These are phyloP conservation scores for Drosophila phalerata DNA, from an alignment of 2,888 invertebrate genomes.

Conservation along the genomic window DNA sequence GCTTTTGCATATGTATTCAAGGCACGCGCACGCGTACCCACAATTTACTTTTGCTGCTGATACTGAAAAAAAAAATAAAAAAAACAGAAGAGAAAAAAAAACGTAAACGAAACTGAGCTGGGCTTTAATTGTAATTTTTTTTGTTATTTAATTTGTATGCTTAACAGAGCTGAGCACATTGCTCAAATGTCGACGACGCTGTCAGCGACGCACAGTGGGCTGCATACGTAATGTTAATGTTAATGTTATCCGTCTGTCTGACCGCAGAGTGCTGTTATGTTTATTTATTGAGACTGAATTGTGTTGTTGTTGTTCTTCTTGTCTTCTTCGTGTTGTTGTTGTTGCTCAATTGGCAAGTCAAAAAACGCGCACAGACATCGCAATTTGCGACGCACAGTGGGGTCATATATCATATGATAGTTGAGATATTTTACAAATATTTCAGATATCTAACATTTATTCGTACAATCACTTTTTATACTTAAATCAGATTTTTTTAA, in stretches of 20 bases:
- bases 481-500: too few species aligned
- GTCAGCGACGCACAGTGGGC: slow-evolving; percentile 74
- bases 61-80: slow-evolving; percentile 50
- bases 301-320: slow-evolving; percentile 7
- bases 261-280: slow-evolving; percentile 73
- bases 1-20: slow-evolving; percentile 50
- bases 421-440: too few species aligned
- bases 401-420: too few species aligned
- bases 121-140: slow-evolving; percentile 58
- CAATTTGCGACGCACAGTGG: slow-evolving; percentile 24
- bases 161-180: slow-evolving; percentile 59
- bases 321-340: not conserved
- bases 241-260: too few species aligned
- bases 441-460: too few species aligned
- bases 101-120: slow-evolving; percentile 19
- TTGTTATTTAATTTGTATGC: slow-evolving; percentile 71
- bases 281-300: slow-evolving; percentile 67
- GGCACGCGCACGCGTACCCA: slow-evolving; percentile 79
- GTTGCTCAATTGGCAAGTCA: slow-evolving; percentile 52
- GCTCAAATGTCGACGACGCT: slow-evolving; percentile 79
- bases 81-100: slow-evolving; percentile 7
- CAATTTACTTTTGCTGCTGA: slow-evolving; percentile 69
- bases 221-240: slow-evolving; percentile 72
- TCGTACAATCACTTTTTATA: too few species aligned
- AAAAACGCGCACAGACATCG: slow-evolving; percentile 51